These are phyloP conservation scores for Caranx melampygus DNA, from an alignment of 2,113 vertebrate species.

Conservation along the genomic window DNA sequence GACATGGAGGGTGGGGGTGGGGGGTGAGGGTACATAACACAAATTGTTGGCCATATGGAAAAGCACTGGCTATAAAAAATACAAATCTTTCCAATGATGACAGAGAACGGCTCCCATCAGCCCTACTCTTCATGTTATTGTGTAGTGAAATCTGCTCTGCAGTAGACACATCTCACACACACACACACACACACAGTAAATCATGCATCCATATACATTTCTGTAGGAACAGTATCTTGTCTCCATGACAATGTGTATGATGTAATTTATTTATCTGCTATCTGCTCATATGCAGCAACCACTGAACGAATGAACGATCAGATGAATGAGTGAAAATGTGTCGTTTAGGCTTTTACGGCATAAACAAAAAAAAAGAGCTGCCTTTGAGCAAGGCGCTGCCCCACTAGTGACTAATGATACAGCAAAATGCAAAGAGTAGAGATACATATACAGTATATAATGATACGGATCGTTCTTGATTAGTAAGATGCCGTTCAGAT, in stretches of 20 bases:
- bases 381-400: background rate
- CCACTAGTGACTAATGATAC: no score
- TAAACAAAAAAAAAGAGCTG: background rate
- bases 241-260: background rate
- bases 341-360: background rate
- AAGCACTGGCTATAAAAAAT: constrained; percentile 24
- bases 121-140: background rate
- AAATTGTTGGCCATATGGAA: constrained; percentile 54
- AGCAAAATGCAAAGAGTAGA: no score
- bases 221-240: background rate
- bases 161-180: no score
- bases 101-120: constrained; percentile 14
- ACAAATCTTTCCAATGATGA: constrained; percentile 11
- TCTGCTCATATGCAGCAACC: background rate
- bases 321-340: no score
- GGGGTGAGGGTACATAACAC: constrained; percentile 1
- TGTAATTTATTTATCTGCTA: background rate
- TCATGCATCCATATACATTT: background rate
- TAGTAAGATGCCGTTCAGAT: background rate
- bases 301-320: background rate
- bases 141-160: background rate
- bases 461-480: no score
- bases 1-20: background rate
- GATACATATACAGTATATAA: no score
- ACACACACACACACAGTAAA: background rate